phyloP scores from a whole-genome alignment of 2,797 vertebrate genomes.

The Microcaecilia unicolor region DNA sequence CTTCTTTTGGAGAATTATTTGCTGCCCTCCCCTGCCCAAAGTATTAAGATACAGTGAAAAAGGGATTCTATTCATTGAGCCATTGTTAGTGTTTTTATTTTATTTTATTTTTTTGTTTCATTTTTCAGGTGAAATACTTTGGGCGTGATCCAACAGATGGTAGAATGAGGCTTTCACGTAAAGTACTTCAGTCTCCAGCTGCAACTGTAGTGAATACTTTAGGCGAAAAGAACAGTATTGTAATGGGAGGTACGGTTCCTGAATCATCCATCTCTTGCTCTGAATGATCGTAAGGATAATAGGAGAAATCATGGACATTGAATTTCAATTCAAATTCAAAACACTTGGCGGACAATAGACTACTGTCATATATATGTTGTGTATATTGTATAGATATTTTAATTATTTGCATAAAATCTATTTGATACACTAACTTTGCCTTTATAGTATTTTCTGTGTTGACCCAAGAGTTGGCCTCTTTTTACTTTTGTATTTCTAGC shows the following conservation, averaged over 20 bases:
- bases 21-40: too few species aligned
- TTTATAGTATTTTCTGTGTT: too few species aligned
- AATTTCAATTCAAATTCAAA: not conserved
- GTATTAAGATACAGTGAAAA: too few species aligned
- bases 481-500: too few species aligned
- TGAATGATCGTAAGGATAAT: constrained; percentile 16
- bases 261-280: constrained; percentile 40
- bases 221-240: constrained; percentile 77
- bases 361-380: constrained; percentile 1
- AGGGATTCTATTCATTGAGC: too few species aligned
- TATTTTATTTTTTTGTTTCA: constrained; percentile 17
- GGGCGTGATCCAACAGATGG: constrained; percentile 93
- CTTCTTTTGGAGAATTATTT: too few species aligned
- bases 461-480: too few species aligned
- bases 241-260: constrained; percentile 50
- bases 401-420: constrained; percentile 16
- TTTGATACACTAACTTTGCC: constrained; percentile 11
- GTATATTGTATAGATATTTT: constrained; percentile 8
- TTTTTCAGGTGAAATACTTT: constrained; percentile 97
- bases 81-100: too few species aligned
- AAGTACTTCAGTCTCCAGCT: constrained; percentile 83
- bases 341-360: not conserved
- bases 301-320: not conserved
- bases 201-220: constrained; percentile 67
- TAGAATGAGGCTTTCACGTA: constrained; percentile 91